Percentiles rank a stretch among this genome's conserved stretches.
These are phyloP conservation scores for Sylvia atricapilla DNA, from an alignment of 2,113 vertebrate genomes.

Conservation along the genomic window DNA sequence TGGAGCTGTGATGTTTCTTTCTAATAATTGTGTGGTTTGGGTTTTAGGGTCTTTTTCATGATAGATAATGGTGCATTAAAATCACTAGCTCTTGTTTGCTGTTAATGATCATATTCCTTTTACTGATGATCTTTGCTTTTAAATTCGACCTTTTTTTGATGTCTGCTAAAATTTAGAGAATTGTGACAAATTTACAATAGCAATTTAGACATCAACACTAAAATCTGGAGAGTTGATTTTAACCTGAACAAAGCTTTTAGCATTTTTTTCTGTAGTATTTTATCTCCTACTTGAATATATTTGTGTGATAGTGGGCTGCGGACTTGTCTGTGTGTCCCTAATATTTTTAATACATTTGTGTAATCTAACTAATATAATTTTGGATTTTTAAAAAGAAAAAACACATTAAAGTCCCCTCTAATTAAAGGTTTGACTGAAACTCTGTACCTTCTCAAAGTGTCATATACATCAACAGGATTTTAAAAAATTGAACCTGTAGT, in stretches of 20 bases:
- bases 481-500: not conserved
- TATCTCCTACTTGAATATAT: not conserved
- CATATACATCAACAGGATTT: not conserved
- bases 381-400: not conserved
- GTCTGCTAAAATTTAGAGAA: not conserved
- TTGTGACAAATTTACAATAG: not conserved
- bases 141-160: constrained; percentile 11
- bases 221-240: not conserved
- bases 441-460: not conserved
- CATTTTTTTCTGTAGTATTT: not conserved
- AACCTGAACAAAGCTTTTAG: not conserved
- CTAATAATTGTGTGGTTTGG: not conserved
- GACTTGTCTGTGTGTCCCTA: not conserved
- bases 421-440: not conserved
- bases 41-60: not conserved
- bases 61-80: not conserved
- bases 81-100: not conserved
- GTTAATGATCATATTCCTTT: not conserved
- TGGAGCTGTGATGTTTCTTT: not conserved
- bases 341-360: not conserved
- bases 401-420: fast-evolving
- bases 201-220: not conserved
- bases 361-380: not conserved
- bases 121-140: not conserved
- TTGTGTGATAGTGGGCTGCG: not conserved